These are phyloP conservation scores for Rhipidura dahli DNA, from an alignment of 2,113 vertebrate species.

Conservation along the genomic window DNA sequence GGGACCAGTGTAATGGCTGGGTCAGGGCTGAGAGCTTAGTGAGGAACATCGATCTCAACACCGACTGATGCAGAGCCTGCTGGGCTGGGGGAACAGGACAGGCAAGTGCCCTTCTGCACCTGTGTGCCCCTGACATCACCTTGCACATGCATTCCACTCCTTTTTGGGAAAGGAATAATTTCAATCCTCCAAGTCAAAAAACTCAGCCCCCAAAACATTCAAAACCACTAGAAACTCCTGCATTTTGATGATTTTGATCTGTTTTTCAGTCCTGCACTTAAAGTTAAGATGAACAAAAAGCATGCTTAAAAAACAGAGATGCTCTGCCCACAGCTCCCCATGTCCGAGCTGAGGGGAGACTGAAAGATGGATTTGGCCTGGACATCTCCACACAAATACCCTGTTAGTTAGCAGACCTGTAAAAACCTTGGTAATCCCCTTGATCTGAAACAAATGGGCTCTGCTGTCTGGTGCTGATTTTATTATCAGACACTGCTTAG, in stretches of 20 bases:
- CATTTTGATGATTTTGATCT: not conserved
- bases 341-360: not conserved
- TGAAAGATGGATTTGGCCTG: not conserved
- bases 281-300: not conserved
- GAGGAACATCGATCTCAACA: not conserved
- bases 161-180: not conserved
- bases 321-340: not conserved
- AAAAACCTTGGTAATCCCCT: conserved; percentile 33
- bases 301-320: not conserved
- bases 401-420: conserved; percentile 21
- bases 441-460: conserved; percentile 53
- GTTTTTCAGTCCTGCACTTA: not conserved
- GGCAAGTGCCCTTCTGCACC: not conserved
- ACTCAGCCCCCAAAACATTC: not conserved
- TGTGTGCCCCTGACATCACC: not conserved
- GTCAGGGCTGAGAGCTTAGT: not conserved
- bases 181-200: not conserved
- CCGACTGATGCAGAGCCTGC: not conserved
- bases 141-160: not conserved
- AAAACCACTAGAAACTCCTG: not conserved
- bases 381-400: not conserved
- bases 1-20: not conserved
- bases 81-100: not conserved
- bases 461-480: conserved; percentile 50
- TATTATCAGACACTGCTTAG: conserved; percentile 51